A percentile compares a stretch with the other conserved stretches of the same genome.
These are phyloP conservation scores for Lasioglossum villosulum DNA, from an alignment of 2,888 invertebrate genomes.

Conservation along the genomic window DNA sequence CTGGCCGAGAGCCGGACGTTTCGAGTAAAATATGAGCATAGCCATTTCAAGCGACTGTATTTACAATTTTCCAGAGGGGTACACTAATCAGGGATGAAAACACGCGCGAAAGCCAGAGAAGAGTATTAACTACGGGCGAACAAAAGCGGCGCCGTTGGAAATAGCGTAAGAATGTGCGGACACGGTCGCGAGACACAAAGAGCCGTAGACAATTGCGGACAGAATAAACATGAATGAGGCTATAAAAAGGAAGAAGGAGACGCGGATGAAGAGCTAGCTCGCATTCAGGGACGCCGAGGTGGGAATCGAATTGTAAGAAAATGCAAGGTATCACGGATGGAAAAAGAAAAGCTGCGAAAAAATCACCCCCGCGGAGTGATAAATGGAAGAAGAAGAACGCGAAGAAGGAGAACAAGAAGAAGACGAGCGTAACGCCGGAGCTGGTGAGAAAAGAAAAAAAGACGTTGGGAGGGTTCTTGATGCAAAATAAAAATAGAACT, in stretches of 20 bases:
- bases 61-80: background rate
- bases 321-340: background rate
- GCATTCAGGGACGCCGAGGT: background rate
- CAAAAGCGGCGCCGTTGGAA: background rate
- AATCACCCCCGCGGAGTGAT: constrained; percentile 29
- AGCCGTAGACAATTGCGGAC: background rate
- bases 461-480: background rate
- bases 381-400: constrained; percentile 36
- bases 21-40: background rate
- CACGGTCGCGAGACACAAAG: background rate
- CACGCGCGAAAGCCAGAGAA: background rate
- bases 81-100: background rate
- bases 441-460: background rate
- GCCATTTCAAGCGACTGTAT: background rate
- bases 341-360: background rate
- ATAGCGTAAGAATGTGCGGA: constrained; percentile 5
- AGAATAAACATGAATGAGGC: constrained; percentile 1
- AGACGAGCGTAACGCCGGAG: background rate
- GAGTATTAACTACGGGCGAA: background rate
- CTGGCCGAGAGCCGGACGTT: no score
- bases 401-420: background rate
- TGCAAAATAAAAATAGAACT: background rate
- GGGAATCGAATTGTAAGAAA: constrained; percentile 14
- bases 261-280: background rate
- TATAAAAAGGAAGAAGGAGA: background rate